Evolutionary conservation across 2,113 vertebrate genomes (phyloP).

Genomic region (Pipa parva): DNA sequence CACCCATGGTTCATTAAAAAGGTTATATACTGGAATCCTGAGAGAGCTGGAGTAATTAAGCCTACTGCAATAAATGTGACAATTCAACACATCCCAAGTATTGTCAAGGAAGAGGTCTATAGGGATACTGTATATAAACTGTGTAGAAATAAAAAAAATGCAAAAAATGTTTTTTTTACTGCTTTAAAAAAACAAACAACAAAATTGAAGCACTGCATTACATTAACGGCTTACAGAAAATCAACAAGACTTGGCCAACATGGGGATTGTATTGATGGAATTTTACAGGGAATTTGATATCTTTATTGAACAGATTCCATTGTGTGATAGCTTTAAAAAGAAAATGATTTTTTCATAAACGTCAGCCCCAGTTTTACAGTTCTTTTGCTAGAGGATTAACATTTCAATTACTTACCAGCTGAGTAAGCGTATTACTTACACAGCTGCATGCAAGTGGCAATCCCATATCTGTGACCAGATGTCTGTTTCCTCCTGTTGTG

Average conservation of each 20-base stretch:
- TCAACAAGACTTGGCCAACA: not conserved
- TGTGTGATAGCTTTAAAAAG: slow-evolving; percentile 10
- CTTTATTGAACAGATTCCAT: slow-evolving; percentile 22
- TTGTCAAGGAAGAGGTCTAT: too few relatives aligned
- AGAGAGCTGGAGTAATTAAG: too few relatives aligned
- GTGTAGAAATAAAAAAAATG: too few relatives aligned
- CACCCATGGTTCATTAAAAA: too few relatives aligned
- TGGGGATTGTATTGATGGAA: not conserved
- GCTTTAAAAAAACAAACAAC: too few relatives aligned
- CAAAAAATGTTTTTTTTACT: too few relatives aligned
- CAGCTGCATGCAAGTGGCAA: slow-evolving; percentile 31
- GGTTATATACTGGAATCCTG: too few relatives aligned
- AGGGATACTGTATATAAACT: too few relatives aligned
- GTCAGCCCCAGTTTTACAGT: slow-evolving; percentile 18
- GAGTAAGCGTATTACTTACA: slow-evolving; percentile 25
- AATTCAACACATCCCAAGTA: too few relatives aligned
- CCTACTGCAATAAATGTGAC: too few relatives aligned
- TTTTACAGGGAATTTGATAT: not conserved
- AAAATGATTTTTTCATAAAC: slow-evolving; percentile 16
- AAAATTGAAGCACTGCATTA: too few relatives aligned
- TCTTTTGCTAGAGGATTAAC: slow-evolving; percentile 22
- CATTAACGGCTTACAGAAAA: too few relatives aligned
- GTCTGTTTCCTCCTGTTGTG: slow-evolving; percentile 33
- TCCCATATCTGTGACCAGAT: slow-evolving; percentile 31
- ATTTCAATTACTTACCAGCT: slow-evolving; percentile 37